Evolutionary conservation across 2,113 vertebrate species (phyloP), one percentile per base, ranked within the genome.

Genomic region (Tiliqua scincoides): DNA sequence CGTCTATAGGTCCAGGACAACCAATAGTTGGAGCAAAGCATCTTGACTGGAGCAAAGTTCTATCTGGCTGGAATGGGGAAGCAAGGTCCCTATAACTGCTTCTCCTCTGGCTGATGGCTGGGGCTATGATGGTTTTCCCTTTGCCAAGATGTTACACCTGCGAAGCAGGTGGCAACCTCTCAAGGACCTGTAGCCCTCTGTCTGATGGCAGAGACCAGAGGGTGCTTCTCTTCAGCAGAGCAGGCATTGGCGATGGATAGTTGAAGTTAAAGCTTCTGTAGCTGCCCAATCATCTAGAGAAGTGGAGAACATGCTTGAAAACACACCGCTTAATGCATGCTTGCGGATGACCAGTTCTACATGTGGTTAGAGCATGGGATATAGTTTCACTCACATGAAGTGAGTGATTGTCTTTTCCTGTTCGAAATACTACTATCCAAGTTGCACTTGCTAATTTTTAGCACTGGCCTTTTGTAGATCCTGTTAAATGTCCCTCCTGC

Each of bases 401-500:
- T 72, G 30, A 65, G 79, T 43, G 91, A 54, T 81, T 86, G 92
- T 94, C 18, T 20, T 48, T 80, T 80, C 40, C 21, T 75, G 92
- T 89, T 92, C 80, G 85, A 95, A 91, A 40, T 65, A 32, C 43
- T 83, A 43, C 52, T 91, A 89, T 90, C 48, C 89, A 78, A 89
- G 89, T 89, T 85, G 23, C 1, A 40, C 40, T 92, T 57, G 43
- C 75, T 79, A 35, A 30, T 70, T 92, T 89, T 88, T 68, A 70
- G 61, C 85, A 21, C 5, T 83, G 88, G n/a, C 83, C 72, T 32
- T 68, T 5, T 76, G 32, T 61, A 75, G 37, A 89, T 86, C 85
- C 68, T 83, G 79, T 79, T 88, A 93, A 95, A 95, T 91, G 87
- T 85, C 54, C 62, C 52, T 74, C 61, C 32, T 89, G 86, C 90